A percentile compares a stretch with the other conserved stretches of the same genome.
Conservation (phyloP, 2,113 vertebrate genomes). For the Brienomyrus longianalis region DNA sequence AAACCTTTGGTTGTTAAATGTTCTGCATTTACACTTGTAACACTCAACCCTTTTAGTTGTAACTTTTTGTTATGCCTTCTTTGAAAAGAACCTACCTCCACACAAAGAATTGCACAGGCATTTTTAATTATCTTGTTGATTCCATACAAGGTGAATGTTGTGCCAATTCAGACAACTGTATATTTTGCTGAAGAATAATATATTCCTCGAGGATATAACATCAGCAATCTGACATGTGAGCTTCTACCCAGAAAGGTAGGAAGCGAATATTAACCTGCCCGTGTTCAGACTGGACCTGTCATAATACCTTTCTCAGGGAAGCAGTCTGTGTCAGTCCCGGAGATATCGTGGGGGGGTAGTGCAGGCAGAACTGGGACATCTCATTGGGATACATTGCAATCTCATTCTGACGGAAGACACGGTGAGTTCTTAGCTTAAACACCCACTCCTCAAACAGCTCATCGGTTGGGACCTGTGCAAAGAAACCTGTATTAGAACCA, state of each 20-base stretch:
- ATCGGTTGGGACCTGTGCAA: slow-evolving; percentile 74
- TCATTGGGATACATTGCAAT: slow-evolving; percentile 85
- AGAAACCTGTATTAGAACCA: background rate
- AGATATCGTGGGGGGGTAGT: slow-evolving; percentile 46
- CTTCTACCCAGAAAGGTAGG: background rate
- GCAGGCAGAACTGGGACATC: slow-evolving; percentile 66
- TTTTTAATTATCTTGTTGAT: background rate
- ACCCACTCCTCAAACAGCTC: slow-evolving; percentile 92
- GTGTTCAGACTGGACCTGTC: background rate
- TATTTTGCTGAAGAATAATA: background rate
- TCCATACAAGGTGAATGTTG: background rate
- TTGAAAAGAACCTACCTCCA: background rate
- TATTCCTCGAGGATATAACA: background rate
- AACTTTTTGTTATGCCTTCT: background rate
- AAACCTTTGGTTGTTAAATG: background rate
- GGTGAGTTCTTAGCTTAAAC: slow-evolving; percentile 79
- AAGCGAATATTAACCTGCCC: background rate
- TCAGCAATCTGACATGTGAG: background rate
- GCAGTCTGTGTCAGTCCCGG: slow-evolving; percentile 57
- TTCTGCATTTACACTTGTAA: background rate
- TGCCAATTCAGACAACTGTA: background rate
- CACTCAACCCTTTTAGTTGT: background rate
- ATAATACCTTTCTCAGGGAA: slow-evolving; percentile 68
- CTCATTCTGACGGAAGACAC: slow-evolving; percentile 89
- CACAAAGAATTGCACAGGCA: background rate